phyloP scores from a whole-genome alignment of 2,797 vertebrate genomes.

The Lophotriccus pileatus region DNA sequence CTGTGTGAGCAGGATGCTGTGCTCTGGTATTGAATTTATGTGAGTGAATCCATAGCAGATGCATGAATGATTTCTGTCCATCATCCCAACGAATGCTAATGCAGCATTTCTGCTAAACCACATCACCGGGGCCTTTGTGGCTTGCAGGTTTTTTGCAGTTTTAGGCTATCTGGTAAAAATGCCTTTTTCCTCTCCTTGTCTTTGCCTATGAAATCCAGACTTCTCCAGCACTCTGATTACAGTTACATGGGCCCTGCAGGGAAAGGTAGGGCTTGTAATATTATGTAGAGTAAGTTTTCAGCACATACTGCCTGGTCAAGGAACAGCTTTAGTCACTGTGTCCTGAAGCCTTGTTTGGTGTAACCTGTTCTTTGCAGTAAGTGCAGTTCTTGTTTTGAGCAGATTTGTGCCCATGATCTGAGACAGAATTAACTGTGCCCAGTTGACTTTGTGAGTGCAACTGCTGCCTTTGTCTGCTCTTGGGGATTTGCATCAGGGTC shows the following conservation, averaged over 20 bases:
- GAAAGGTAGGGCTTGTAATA: background rate
- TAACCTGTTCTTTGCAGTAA: background rate
- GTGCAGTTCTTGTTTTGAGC: background rate
- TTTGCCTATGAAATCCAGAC: background rate
- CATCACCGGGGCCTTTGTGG: background rate
- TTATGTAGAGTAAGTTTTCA: background rate
- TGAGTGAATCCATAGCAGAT: background rate
- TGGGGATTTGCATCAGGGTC: background rate
- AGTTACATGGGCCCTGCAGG: background rate
- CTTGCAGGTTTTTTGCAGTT: background rate
- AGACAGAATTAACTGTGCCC: background rate
- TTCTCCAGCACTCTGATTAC: background rate
- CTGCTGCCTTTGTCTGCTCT: background rate
- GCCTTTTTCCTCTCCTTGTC: background rate
- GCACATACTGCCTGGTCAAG: background rate
- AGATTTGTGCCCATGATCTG: background rate
- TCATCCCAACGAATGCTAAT: accelerated
- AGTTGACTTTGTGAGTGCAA: background rate
- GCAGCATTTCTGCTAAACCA: background rate
- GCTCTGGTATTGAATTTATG: background rate
- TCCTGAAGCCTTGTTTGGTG: background rate
- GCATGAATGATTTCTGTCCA: background rate
- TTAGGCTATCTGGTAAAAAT: background rate
- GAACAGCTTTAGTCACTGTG: background rate
- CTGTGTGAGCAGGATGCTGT: background rate